A percentile compares a stretch with the other conserved stretches of the same genome.
Conservation (phyloP, 2,797 vertebrate species). For the Nyctibius grandis region DNA sequence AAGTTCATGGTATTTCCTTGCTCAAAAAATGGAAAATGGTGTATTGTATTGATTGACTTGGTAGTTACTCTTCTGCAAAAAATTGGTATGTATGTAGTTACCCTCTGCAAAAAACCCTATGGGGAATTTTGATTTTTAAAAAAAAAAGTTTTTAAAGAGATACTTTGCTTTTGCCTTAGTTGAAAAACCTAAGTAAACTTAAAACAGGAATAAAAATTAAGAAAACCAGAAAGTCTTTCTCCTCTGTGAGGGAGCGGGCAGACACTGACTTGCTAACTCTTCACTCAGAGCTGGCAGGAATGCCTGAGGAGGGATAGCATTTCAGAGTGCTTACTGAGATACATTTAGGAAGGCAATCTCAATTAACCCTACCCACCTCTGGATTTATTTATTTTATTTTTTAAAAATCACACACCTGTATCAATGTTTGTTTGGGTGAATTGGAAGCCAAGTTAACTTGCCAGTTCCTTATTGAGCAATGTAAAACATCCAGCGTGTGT, state of each 20-base stretch:
- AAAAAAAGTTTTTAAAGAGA: not conserved
- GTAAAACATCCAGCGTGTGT: not conserved
- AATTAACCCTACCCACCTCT: not conserved
- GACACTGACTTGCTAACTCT: not conserved
- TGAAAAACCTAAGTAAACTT: not conserved
- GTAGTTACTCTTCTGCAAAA: not conserved
- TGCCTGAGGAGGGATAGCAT: not conserved
- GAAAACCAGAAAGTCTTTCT: slow-evolving; percentile 3
- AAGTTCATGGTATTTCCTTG: not conserved
- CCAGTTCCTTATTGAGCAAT: not conserved
- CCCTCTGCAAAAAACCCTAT: not conserved
- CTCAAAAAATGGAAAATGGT: not conserved
- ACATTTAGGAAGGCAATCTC: not conserved
- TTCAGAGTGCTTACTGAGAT: not conserved
- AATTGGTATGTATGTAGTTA: not conserved
- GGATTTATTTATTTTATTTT: not conserved
- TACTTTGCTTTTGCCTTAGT: too few relatives aligned
- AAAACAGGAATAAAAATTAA: slow-evolving; percentile 6
- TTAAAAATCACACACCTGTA: not conserved
- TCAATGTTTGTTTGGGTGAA: not conserved
- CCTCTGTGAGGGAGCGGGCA: not conserved
- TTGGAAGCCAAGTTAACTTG: not conserved
- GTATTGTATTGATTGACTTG: not conserved
- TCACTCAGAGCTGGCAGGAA: not conserved
- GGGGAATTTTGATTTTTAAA: not conserved